These are phyloP conservation scores for Papilio demoleus DNA, from an alignment of 2,888 invertebrate genomes.

Conservation along the genomic window DNA sequence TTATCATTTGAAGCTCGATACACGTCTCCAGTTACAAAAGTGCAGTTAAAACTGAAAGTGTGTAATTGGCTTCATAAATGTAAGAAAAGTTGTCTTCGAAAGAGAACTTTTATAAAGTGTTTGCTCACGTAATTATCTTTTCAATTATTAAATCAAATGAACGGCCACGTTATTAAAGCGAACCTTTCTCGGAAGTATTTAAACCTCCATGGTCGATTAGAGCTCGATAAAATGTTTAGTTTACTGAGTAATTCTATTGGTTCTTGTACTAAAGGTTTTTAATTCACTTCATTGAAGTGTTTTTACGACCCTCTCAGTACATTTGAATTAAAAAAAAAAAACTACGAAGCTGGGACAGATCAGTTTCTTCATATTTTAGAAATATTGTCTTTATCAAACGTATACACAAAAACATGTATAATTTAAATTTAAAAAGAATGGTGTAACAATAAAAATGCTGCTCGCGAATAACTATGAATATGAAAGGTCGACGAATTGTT, in stretches of 20 bases:
- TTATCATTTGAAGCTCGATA: too few species aligned
- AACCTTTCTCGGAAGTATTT: slow-evolving; percentile 28
- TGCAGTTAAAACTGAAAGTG: too few species aligned
- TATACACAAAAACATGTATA: slow-evolving; percentile 1
- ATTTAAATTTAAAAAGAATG: slow-evolving; percentile 1
- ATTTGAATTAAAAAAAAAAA: too few species aligned
- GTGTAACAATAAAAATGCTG: slow-evolving; percentile 17
- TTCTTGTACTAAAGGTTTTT: background rate
- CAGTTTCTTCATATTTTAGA: too few species aligned
- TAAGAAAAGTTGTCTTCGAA: too few species aligned
- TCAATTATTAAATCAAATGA: slow-evolving; percentile 13
- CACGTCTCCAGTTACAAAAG: too few species aligned
- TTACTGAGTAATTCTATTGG: background rate
- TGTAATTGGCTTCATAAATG: too few species aligned
- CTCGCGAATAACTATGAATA: slow-evolving; percentile 21
- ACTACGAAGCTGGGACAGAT: too few species aligned
- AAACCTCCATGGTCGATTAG: slow-evolving; percentile 21
- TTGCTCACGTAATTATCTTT: background rate
- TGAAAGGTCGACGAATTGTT: slow-evolving; percentile 31
- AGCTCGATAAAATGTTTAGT: slow-evolving; percentile 19
- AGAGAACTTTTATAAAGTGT: background rate
- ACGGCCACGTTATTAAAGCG: slow-evolving; percentile 11
- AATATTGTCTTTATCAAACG: background rate
- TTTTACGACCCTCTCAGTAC: too few species aligned
- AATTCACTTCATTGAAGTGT: background rate